Base-by-base conservation (phyloP, 2,888 invertebrate genomes). In the Ypsolopha sequella region DNA sequence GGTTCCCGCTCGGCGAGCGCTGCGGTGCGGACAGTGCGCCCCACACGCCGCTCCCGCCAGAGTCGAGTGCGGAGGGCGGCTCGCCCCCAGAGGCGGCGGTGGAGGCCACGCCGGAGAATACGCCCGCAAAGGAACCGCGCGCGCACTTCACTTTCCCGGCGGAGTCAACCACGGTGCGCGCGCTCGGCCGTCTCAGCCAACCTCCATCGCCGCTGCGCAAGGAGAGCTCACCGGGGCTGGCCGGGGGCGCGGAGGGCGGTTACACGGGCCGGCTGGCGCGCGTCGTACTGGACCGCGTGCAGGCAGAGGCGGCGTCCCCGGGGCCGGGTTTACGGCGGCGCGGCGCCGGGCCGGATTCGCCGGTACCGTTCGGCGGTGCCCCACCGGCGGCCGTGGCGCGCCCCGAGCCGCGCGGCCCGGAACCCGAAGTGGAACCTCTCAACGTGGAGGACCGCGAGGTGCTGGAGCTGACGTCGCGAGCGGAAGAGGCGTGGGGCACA, bases 61-160 rank as follows among this genome's bases (percentile, higher is more conserved):
- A 78, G 50, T 61, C 64, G 8, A 24, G 11, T 9, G 49, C n/a
- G n/a, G 88, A 90, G 65, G 91, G 91, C 38, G 89, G 91, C 0
- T 92, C 93, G 11, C 94, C 94, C 36, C 95, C 95, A 6, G 95
- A 95, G 82, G 94, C 95, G 45, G 95, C 95, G 35, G 92, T 95
- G 52, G 95, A 95, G 81, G 95, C 95, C 4, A 95, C 95, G 6
- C 95, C 95, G 1, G 95, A 95, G 84, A 95, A 95, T 47, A 95
- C 95, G 41, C 95, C 95, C 2, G 89, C 94, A 24, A 92, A 93
- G 73, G 93, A 89, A 63, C 80, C 78, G 36, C 73, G 77, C 56
- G 73, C 77, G 6, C 73, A 72, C 54, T 82, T 82, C 60, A 77
- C 80, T 41, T 82, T 88, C 60, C 89, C 90, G 48, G 68, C 87